Percentiles rank a stretch among this genome's conserved stretches.
These are phyloP conservation scores for Nestor notabilis DNA, from an alignment of 2,113 vertebrate species.

Conservation along the genomic window DNA sequence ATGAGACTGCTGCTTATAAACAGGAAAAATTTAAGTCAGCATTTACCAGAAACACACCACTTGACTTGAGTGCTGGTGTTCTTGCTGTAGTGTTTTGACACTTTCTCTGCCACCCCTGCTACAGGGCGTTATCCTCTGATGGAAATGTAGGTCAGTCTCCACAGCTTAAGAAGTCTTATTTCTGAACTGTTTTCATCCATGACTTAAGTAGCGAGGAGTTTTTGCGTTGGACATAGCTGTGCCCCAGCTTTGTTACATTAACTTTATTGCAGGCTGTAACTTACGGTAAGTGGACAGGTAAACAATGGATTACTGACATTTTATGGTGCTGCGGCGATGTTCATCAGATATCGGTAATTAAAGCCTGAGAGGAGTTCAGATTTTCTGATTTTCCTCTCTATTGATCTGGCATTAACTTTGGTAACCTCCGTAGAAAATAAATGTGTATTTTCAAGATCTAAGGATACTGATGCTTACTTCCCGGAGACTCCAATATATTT, in stretches of 20 bases:
- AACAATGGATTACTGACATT: not conserved
- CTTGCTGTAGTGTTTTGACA: not conserved
- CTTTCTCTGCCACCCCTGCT: not conserved
- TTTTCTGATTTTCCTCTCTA: not conserved
- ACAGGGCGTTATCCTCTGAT: not conserved
- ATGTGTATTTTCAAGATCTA: not conserved
- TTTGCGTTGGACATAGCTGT: not conserved
- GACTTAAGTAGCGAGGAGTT: not conserved
- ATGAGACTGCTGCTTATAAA: not conserved
- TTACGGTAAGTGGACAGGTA: not conserved
- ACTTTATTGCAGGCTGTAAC: not conserved
- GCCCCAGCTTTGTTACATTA: not conserved
- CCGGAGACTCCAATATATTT: not conserved
- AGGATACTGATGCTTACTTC: not conserved
- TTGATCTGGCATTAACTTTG: not conserved
- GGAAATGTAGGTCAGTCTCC: slow-evolving; percentile 7
- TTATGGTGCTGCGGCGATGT: not conserved
- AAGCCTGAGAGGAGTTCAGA: not conserved
- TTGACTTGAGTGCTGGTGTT: not conserved
- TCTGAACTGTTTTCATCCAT: not conserved
- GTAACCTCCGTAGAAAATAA: not conserved
- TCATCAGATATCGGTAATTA: not conserved
- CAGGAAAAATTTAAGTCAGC: not conserved
- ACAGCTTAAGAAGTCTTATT: not conserved
- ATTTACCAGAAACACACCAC: not conserved